Percentiles rank a stretch among this genome's conserved stretches.
phyloP scores from a whole-genome alignment of 1,140 invertebrate species.

The Drosophila bipectinata region DNA sequence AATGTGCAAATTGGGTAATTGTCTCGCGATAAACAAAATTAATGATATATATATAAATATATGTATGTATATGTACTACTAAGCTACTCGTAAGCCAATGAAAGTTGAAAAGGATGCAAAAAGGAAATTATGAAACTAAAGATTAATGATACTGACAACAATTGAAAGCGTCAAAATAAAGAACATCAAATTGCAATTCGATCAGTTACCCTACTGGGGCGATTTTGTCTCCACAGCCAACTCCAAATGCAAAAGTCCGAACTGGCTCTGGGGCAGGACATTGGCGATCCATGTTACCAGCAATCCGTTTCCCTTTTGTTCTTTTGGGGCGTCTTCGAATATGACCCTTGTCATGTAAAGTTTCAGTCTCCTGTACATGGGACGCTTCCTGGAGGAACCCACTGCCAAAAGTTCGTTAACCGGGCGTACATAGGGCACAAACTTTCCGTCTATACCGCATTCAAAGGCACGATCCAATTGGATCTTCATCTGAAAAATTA shows the following conservation, averaged over 20 bases:
- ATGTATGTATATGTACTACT: constrained; percentile 68
- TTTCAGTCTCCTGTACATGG: constrained; percentile 49
- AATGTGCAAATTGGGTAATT: constrained; percentile 5
- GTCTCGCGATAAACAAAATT: constrained; percentile 49
- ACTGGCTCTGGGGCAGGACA: constrained; percentile 65
- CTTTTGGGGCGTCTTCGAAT: constrained; percentile 31
- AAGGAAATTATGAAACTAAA: constrained; percentile 25
- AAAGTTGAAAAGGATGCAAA: constrained; percentile 64
- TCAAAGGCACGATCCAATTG: constrained; percentile 65
- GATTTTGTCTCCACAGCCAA: constrained; percentile 52
- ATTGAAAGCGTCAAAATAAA: constrained; percentile 61
- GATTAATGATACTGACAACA: constrained; percentile 48
- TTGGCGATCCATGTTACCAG: constrained; percentile 69
- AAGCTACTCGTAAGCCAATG: constrained; percentile 74
- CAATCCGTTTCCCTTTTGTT: constrained; percentile 51
- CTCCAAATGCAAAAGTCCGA: constrained; percentile 69
- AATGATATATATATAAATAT: constrained; percentile 45
- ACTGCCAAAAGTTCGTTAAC: neutral
- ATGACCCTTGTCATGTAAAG: constrained; percentile 55
- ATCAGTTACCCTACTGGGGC: constrained; percentile 25
- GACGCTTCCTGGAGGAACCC: constrained; percentile 29
- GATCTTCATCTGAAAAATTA: constrained; percentile 41
- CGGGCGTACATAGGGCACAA: constrained; percentile 56
- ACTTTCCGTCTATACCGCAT: constrained; percentile 40
- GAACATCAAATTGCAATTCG: constrained; percentile 56